A percentile compares a stretch with the other conserved stretches of the same genome.
Conservation (phyloP, 2,113 vertebrate species). For the Cavia porcellus region DNA sequence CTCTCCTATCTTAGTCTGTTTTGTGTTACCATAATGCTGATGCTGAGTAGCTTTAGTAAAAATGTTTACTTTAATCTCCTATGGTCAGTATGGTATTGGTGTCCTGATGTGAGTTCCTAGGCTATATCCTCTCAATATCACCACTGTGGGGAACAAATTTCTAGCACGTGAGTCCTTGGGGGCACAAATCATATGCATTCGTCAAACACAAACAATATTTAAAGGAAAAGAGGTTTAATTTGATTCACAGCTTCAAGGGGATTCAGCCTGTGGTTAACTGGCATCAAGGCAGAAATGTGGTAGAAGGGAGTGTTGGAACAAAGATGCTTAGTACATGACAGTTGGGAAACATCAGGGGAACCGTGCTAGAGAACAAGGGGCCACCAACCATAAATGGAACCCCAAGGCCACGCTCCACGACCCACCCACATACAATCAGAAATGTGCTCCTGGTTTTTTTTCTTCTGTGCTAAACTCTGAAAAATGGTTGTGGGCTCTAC, state of each 20-base stretch:
- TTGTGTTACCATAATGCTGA: neutral
- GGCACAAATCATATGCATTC: neutral
- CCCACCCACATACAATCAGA: neutral
- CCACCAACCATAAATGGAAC: neutral
- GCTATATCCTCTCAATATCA: too few species aligned
- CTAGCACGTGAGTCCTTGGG: neutral
- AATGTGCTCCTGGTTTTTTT: neutral
- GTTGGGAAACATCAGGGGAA: neutral
- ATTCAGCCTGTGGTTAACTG: neutral
- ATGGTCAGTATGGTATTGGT: neutral
- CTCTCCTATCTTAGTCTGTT: neutral
- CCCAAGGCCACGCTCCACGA: neutral
- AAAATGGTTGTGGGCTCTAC: neutral
- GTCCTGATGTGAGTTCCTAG: neutral
- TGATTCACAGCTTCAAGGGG: neutral
- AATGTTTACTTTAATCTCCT: neutral
- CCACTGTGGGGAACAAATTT: neutral
- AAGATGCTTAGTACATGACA: neutral
- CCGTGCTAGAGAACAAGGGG: neutral
- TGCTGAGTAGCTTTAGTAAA: neutral
- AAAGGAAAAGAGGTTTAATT: neutral
- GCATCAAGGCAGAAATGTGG: neutral
- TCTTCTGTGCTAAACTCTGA: neutral
- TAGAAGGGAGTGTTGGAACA: neutral
- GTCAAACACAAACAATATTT: neutral